Base-by-base conservation (phyloP, 2,113 vertebrate species). In the Clarias magur region DNA sequence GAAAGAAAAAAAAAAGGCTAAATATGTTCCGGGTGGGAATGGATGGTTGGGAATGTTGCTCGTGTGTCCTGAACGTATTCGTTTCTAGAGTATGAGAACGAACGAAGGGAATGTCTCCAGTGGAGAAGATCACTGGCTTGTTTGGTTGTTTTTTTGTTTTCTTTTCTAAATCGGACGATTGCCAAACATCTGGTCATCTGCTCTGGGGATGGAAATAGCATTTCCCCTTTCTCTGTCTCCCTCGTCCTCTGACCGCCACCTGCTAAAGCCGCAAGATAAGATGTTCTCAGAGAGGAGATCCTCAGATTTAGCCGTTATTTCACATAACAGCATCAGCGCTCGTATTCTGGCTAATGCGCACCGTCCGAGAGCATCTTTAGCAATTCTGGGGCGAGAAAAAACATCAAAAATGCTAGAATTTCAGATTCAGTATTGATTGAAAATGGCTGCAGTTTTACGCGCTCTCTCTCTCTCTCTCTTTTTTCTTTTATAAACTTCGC, bases 121-220 rank as follows among this genome's bases (percentile, higher is more conserved):
- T 54, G 27, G 78, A 80, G 76, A 79, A 79, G 78, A 59, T 79
- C 59, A 65, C 34, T 63, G 48, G 21, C 30, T n/a, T 54, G 38
- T 53, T 54, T 65, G 16, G 42, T 76, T 62, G 83, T 21, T 63
- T 75, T 84, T 73, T 85, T 63, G 53, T 54, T 79, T 12, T 67
- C 56, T 65, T 79, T 19, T 67, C 13, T 42, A 78, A 54, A 78
- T 54, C 25, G 60, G 59, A 67, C 23, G 75, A 57, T 38, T 68
- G 75, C 75, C 75, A 68, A 67, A 86, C 84, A 86, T 86, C 84
- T 86, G 84, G 10, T 11, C 27, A 17, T 4, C 75, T 53, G 42
- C 27, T 21, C 4, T 68, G 27, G 56, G n/a, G 42, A 79, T 70
- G 48, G 53, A 83, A 85, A 79, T 85, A 63, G 42, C 25, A 67